Evolutionary conservation across 2,888 invertebrate species (phyloP).

Genomic region (Caenorhabditis virilis): DNA sequence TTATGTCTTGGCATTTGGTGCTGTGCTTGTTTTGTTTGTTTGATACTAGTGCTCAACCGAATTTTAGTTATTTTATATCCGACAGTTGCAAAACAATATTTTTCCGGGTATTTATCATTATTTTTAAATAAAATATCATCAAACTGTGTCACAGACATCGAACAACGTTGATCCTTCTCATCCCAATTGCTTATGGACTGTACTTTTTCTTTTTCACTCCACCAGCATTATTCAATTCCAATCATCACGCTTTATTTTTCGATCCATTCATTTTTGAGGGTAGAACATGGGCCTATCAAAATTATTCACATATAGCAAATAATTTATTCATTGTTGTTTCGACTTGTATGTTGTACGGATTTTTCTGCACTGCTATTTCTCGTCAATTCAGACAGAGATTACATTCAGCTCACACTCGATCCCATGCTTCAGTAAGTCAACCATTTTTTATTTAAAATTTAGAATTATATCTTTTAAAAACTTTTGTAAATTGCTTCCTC

Average conservation of each 20-base stretch:
- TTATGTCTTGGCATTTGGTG: slow-evolving; percentile 46
- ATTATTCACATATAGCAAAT: slow-evolving; percentile 45
- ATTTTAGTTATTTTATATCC: slow-evolving; percentile 36
- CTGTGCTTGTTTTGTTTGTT: slow-evolving; percentile 41
- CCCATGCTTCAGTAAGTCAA: slow-evolving; percentile 29
- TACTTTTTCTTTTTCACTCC: slow-evolving; percentile 46
- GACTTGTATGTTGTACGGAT: slow-evolving; percentile 42
- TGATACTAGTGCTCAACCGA: slow-evolving; percentile 46
- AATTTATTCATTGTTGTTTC: slow-evolving; percentile 44
- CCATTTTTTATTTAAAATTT: no score
- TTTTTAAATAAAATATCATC: no score
- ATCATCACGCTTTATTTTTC: slow-evolving; percentile 52
- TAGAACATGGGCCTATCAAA: slow-evolving; percentile 22
- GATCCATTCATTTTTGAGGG: slow-evolving; percentile 45
- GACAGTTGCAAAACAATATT: slow-evolving; percentile 31
- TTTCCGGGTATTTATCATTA: no score
- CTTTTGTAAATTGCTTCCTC: not conserved
- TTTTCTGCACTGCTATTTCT: slow-evolving; percentile 30
- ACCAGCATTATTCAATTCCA: slow-evolving; percentile 46
- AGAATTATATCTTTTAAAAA: not conserved
- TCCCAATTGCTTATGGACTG: slow-evolving; percentile 41
- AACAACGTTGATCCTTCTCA: slow-evolving; percentile 28
- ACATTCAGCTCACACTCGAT: slow-evolving; percentile 18
- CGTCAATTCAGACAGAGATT: slow-evolving; percentile 28
- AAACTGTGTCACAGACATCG: no score